Conservation (phyloP, 2,888 invertebrate species). For the Protophormia terraenovae region DNA sequence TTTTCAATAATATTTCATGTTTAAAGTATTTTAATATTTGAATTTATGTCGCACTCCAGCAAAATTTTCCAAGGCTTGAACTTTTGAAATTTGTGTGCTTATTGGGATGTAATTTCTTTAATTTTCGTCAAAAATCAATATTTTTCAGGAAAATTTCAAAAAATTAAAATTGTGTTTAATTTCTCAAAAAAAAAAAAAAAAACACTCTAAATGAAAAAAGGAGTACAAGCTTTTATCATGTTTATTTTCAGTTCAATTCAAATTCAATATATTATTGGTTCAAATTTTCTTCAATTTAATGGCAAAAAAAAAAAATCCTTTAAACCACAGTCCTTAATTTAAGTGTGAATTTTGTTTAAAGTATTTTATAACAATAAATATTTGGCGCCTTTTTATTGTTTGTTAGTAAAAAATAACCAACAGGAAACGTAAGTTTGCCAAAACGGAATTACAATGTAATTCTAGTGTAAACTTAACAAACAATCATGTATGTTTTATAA, state of each 20-base stretch:
- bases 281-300: background rate
- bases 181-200: too few relatives aligned
- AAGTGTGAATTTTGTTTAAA: slow-evolving; percentile 56
- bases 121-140: too few relatives aligned
- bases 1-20: too few relatives aligned
- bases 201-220: too few relatives aligned
- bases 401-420: background rate
- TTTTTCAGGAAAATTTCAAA: too few relatives aligned
- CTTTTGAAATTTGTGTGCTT: too few relatives aligned
- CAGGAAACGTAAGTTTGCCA: slow-evolving; percentile 70
- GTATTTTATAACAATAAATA: slow-evolving; percentile 51
- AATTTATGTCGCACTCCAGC: too few relatives aligned
- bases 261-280: background rate
- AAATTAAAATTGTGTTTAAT: too few relatives aligned
- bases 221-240: too few relatives aligned
- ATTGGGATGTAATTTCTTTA: too few relatives aligned
- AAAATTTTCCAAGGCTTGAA: too few relatives aligned
- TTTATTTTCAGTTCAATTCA: background rate
- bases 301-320: background rate
- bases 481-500: slow-evolving; percentile 8
- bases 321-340: slow-evolving; percentile 13
- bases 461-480: slow-evolving; percentile 49
- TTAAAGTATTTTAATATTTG: too few relatives aligned
- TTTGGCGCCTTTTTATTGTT: slow-evolving; percentile 58
- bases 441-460: slow-evolving; percentile 61